phyloP scores from a whole-genome alignment of 1,140 invertebrate species.

The Sitobion miscanthi region DNA sequence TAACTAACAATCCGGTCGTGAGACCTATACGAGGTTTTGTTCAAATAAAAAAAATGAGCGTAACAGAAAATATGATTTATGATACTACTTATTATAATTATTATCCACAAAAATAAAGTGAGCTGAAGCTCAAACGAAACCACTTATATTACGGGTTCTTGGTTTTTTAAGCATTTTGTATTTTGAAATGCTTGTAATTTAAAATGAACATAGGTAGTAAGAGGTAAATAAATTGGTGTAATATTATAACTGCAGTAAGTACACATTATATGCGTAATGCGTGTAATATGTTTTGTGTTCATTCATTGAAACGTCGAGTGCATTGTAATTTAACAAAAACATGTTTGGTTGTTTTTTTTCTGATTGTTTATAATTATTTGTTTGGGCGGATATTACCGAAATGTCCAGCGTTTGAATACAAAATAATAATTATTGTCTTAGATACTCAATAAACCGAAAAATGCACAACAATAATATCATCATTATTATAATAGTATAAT shows the following conservation, averaged over 20 bases:
- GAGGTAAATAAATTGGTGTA: neutral
- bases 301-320: neutral
- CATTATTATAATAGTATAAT: neutral
- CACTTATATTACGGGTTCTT: neutral
- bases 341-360: neutral
- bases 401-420: neutral
- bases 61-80: neutral
- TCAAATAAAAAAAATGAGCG: neutral
- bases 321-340: neutral
- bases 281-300: neutral
- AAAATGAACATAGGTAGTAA: neutral
- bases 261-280: neutral
- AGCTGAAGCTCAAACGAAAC: neutral
- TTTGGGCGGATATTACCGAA: neutral
- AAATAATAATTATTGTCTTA: neutral
- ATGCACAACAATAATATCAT: too few relatives aligned
- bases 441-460: neutral
- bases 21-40: neutral
- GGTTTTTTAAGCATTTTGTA: neutral
- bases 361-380: neutral
- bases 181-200: slow-evolving; percentile 1
- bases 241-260: neutral
- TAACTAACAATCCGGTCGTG: neutral
- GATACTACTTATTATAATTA: neutral
- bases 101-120: neutral